Conservation (phyloP, 2,888 invertebrate genomes). For the Folsomia manolachei region DNA sequence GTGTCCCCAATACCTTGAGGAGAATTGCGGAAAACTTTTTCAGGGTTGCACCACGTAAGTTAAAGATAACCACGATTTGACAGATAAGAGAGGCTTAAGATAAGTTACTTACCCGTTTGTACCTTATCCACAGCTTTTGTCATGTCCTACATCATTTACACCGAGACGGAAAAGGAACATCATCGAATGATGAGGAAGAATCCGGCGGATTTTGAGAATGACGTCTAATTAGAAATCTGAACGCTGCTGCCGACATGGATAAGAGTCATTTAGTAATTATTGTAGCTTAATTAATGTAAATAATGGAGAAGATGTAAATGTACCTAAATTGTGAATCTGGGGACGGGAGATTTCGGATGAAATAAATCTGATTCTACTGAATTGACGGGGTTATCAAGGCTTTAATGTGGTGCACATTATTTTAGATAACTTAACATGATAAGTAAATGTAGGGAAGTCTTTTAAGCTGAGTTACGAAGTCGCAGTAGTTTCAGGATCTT, state of each 20-base stretch:
- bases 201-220: slow-evolving; percentile 70
- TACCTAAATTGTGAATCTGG: neutral
- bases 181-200: slow-evolving; percentile 63
- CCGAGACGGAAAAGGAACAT: slow-evolving; percentile 63
- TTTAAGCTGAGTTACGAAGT: too few relatives aligned
- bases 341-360: too few relatives aligned
- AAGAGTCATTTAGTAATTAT: neutral
- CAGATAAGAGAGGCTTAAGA: neutral
- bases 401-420: too few relatives aligned
- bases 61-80: slow-evolving; percentile 7
- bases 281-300: neutral
- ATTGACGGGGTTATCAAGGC: too few relatives aligned
- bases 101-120: too few relatives aligned
- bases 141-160: slow-evolving; percentile 63
- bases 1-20: slow-evolving; percentile 73
- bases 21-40: slow-evolving; percentile 70
- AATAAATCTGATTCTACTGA: slow-evolving; percentile 1
- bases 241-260: neutral
- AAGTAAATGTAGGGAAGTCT: too few relatives aligned
- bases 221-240: slow-evolving; percentile 52
- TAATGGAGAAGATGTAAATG: neutral
- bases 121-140: slow-evolving; percentile 56
- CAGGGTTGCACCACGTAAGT: slow-evolving; percentile 64
- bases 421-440: too few relatives aligned
- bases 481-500: neutral